These are phyloP conservation scores for Embiotoca jacksoni DNA, from an alignment of 2,113 vertebrate genomes.

Conservation along the genomic window DNA sequence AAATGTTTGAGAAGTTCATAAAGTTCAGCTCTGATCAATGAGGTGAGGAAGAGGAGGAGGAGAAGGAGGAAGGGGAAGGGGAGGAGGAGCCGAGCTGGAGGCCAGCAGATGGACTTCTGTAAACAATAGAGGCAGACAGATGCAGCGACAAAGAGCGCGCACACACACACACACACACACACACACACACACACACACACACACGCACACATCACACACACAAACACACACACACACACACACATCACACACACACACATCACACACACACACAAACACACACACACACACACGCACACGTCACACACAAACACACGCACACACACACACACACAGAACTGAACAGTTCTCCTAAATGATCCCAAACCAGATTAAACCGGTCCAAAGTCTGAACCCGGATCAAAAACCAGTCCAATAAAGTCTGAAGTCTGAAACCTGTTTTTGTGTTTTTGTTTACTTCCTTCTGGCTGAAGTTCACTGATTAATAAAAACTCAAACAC, in stretches of 20 bases:
- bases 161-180: constrained; percentile 24
- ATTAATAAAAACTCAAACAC: too few species aligned
- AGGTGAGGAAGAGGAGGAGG: neutral
- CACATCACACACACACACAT: too few species aligned
- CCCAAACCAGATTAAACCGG: too few species aligned
- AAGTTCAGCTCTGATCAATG: too few species aligned
- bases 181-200: constrained; percentile 17
- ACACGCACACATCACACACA: neutral
- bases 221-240: neutral
- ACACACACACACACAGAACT: too few species aligned
- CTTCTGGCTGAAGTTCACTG: too few species aligned
- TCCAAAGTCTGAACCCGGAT: too few species aligned
- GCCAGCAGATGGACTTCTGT: constrained; percentile 82
- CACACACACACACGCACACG: constrained; percentile 27
- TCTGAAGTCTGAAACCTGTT: too few species aligned
- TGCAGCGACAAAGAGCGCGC: constrained; percentile 79
- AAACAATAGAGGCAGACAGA: constrained; percentile 82
- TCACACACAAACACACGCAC: neutral
- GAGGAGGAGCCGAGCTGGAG: constrained; percentile 29
- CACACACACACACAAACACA: neutral
- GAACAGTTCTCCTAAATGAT: too few species aligned
- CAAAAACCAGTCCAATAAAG: too few species aligned
- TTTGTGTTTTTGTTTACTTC: too few species aligned
- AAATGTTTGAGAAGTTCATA: too few species aligned
- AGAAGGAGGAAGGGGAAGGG: constrained; percentile 13